These are phyloP conservation scores for Andrena haemorrhoa DNA, from an alignment of 2,888 invertebrate species.

Conservation along the genomic window DNA sequence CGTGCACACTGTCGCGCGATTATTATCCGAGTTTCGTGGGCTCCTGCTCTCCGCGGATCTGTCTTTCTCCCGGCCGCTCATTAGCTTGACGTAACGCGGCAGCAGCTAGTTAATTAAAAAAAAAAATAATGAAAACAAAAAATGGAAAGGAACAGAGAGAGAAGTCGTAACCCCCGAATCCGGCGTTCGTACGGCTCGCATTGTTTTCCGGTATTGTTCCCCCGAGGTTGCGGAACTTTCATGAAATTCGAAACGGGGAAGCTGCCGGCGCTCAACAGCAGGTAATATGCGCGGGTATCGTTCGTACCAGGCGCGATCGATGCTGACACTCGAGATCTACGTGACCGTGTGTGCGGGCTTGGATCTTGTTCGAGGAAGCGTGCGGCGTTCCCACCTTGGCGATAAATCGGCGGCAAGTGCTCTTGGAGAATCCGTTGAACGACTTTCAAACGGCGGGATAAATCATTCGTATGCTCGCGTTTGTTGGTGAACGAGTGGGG, in stretches of 20 bases:
- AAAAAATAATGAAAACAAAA: background rate
- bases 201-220: constrained; percentile 11
- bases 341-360: background rate
- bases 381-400: background rate
- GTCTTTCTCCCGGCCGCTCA: constrained; percentile 9
- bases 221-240: constrained; percentile 3
- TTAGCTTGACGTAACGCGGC: constrained; percentile 1
- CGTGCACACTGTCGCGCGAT: background rate
- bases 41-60: background rate
- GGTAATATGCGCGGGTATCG: constrained; percentile 19
- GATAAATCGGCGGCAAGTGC: constrained; percentile 52
- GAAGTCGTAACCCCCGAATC: background rate
- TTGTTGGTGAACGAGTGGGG: constrained; percentile 35
- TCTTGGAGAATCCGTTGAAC: constrained; percentile 43
- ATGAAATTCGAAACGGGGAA: constrained; percentile 22
- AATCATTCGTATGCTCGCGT: constrained; percentile 58
- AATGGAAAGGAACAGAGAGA: background rate
- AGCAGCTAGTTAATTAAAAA: constrained; percentile 10
- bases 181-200: background rate
- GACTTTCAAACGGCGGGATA: constrained; percentile 52
- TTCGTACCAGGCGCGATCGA: constrained; percentile 16
- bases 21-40: constrained; percentile 14
- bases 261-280: constrained; percentile 12
- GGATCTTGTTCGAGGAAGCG: background rate
- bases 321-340: constrained; percentile 5